Evolutionary conservation across 2,888 invertebrate species (phyloP), one percentile per base, ranked within the genome.

Genomic region (Aphidoletes aphidimyza): DNA sequence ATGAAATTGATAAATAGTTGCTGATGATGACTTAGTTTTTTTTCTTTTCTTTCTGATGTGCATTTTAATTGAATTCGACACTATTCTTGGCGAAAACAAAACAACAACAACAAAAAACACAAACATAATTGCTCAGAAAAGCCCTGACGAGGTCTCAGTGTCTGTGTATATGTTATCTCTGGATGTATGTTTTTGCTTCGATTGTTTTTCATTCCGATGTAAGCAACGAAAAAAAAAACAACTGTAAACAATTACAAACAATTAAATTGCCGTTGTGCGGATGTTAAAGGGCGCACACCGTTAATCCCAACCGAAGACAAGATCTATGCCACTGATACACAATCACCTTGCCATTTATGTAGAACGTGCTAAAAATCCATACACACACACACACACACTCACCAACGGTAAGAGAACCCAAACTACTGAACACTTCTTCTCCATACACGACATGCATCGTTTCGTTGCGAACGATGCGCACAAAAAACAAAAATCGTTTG

Each of bases 311-410:
- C 19, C 39, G 9, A 81, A 69, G 69, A 69, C 69, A 81, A 81
- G 81, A 81, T 81, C 81, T 81, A 37, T 81, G 81, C 81, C 81
- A 81, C 37, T 37, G 81, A 81, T 81, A 81, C 81, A 81, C n/a
- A 69, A 26, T 30, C 69, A 30, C n/a, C 54, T 26, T 14, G 11
- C n/a, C 36, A 17, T 81, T 36, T 81, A 81, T 81, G 37, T 81
- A 81, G 81, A 81, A 81, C 81, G 81, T 81, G 81, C 37, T 37
- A 8, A 37, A 36, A 37, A 78, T 37, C n/a, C 19, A 81, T 3
- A 37, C 59, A 30, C 59, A 59, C 19, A 37, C n/a, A 81, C 81
- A 81, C 30, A 36, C 14, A 69, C 30, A 30, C 14, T n/a, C 59
- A 5, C 5, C 59, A 3, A 9, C 26, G 34, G 34, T 34, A n/a